Conservation (phyloP, 92 coral and sea anemone genomes). For the Isaurus tuberculatus region DNA sequence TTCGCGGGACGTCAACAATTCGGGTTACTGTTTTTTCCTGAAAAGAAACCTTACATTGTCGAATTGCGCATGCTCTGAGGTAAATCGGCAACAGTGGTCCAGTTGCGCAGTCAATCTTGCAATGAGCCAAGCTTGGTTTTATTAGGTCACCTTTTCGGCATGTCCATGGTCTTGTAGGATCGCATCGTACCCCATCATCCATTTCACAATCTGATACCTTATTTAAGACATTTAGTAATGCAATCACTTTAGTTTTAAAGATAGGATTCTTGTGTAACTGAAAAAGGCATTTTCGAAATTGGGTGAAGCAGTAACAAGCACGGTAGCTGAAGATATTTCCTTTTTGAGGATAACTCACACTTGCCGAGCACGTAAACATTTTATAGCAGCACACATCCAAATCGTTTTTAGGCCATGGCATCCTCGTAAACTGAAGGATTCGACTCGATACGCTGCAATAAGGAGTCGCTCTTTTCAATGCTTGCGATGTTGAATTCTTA, state of each 20-base stretch:
- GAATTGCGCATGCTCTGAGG: slow-evolving; percentile 91
- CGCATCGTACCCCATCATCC: slow-evolving; percentile 85
- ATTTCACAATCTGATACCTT: slow-evolving; percentile 77
- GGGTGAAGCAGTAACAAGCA: slow-evolving; percentile 87
- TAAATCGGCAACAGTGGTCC: slow-evolving; percentile 96
- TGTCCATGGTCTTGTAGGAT: slow-evolving; percentile 84
- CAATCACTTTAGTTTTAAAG: slow-evolving; percentile 68
- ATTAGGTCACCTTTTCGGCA: slow-evolving; percentile 95
- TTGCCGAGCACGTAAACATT: slow-evolving; percentile 88
- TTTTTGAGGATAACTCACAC: slow-evolving; percentile 62
- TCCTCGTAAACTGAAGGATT: slow-evolving; percentile 29
- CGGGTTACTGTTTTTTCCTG: slow-evolving; percentile 68
- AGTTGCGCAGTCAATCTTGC: slow-evolving; percentile 86
- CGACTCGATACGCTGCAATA: slow-evolving; percentile 80
- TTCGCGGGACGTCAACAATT: slow-evolving; percentile 86
- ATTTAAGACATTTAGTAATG: slow-evolving; percentile 65
- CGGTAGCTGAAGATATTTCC: slow-evolving; percentile 90
- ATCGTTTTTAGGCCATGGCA: slow-evolving; percentile 67
- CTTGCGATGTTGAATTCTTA: slow-evolving; percentile 59
- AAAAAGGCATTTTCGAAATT: slow-evolving; percentile 84
- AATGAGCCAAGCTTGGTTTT: slow-evolving; percentile 85
- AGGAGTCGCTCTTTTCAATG: slow-evolving; percentile 62
- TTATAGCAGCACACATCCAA: slow-evolving; percentile 90
- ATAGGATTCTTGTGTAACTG: slow-evolving; percentile 59
- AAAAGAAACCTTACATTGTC: slow-evolving; percentile 93